Evolutionary conservation across 1,140 invertebrate species (phyloP), one percentile per base, ranked within the genome.

Genomic region (Papilio polytes): DNA sequence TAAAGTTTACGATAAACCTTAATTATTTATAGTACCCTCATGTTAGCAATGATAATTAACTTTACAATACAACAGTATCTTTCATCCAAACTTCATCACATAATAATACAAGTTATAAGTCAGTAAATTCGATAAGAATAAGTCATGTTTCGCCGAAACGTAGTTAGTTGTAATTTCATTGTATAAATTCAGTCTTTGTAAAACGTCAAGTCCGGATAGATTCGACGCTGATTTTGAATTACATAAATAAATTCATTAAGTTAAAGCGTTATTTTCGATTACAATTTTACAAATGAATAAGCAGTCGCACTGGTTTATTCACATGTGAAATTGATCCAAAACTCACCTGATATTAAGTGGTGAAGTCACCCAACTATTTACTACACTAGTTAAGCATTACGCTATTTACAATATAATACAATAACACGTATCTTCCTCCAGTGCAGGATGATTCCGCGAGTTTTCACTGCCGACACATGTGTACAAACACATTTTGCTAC

Each of bases 101-200:
- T 41, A 8, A 41, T 41, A 41, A 7, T 31, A 70, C 26, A 70
- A 31, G 22, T 66, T 66, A 66, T 12, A 15, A 36, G 63, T 70
- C 63, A 70, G n/a, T 31, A 70, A 70, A 70, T 70, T 70, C 63
- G 63, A 70, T 70, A 31, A 70, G 63, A 70, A 26, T 70, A 15
- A 70, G 63, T 70, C 63, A 31, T 70, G 63, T 70, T 70, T 70
- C 13, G 63, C 3, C 26, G 26, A 31, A 70, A 70, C 63, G 22
- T 70, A 70, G 22, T 70, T 31, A 36, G 63, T 70, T 70, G 18
- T 70, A 70, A 70, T 70, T 70, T 31, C 63, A 70, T 70, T 70
- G 22, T 70, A 70, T 70, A 63, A 26, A 70, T 70, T 70, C 63
- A 70, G 63, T 70, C 63, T 70, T 70, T 31, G 22, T 70, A 70